Conservation (phyloP, 2,888 invertebrate genomes). For the Augiades crinisus region DNA sequence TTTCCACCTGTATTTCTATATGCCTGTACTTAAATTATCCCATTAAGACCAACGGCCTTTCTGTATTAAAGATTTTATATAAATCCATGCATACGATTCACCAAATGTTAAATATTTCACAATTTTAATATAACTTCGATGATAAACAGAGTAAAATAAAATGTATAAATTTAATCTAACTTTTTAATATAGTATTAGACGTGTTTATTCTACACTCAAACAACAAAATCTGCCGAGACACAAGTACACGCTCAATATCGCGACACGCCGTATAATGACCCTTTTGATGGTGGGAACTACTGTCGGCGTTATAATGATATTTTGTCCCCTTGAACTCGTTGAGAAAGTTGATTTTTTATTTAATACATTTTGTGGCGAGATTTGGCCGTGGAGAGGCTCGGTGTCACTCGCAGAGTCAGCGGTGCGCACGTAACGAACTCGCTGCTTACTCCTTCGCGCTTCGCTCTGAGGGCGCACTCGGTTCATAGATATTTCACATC, state of each 20-base stretch:
- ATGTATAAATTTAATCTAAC: too few relatives aligned
- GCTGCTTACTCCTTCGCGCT: slow-evolving; percentile 46
- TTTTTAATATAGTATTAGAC: background rate
- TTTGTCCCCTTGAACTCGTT: slow-evolving; percentile 52
- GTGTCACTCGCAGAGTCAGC: slow-evolving; percentile 69
- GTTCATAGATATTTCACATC: slow-evolving; percentile 35
- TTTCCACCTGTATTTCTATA: too few relatives aligned
- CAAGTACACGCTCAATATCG: slow-evolving; percentile 1
- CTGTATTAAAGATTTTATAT: too few relatives aligned
- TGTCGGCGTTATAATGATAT: slow-evolving; percentile 44
- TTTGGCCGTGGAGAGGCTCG: slow-evolving; percentile 62
- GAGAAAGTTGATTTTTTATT: slow-evolving; percentile 62
- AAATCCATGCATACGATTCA: too few relatives aligned
- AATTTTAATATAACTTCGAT: too few relatives aligned
- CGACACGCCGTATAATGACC: slow-evolving; percentile 10
- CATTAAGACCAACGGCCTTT: too few relatives aligned
- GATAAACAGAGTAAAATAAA: too few relatives aligned
- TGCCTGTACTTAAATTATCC: too few relatives aligned
- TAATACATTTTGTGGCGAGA: slow-evolving; percentile 63
- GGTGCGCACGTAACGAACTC: slow-evolving; percentile 73
- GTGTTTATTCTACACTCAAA: background rate
- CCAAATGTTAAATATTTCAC: too few relatives aligned
- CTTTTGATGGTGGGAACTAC: slow-evolving; percentile 37
- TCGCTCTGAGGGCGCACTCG: slow-evolving; percentile 39
- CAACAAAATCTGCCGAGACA: slow-evolving; percentile 4